Evolutionary conservation across 2,888 invertebrate species (phyloP).

Genomic region (Zhengitettix transpicula): DNA sequence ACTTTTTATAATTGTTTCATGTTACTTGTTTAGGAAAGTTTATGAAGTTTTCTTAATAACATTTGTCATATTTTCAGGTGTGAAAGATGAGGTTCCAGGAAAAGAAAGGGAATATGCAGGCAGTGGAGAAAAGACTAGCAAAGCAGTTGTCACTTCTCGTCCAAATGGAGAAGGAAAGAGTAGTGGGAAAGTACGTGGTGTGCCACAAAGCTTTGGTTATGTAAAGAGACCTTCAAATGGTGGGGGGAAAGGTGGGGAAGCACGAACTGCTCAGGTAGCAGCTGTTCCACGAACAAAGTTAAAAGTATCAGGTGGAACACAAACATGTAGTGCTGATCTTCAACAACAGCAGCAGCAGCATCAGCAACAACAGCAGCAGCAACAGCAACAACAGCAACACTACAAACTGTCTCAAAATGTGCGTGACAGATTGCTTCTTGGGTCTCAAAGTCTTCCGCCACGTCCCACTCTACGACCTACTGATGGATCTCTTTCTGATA

Average conservation of each 20-base stretch:
- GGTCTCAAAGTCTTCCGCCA: constrained; percentile 54
- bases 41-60: too few species aligned
- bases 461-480: constrained; percentile 11
- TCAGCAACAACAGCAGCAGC: constrained; percentile 5
- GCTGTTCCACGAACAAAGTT: constrained; percentile 66
- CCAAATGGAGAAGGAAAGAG: constrained; percentile 8
- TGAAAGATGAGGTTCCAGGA: constrained; percentile 16
- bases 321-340: constrained; percentile 65
- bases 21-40: too few species aligned
- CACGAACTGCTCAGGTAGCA: constrained; percentile 64
- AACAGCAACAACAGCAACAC: constrained; percentile 20
- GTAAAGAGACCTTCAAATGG: constrained; percentile 41
- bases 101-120: constrained; percentile 12
- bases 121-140: constrained; percentile 5
- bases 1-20: too few species aligned
- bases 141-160: constrained; percentile 7
- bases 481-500: constrained; percentile 65
- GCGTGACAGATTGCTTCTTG: constrained; percentile 62
- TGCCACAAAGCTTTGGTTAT: constrained; percentile 72
- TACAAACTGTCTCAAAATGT: constrained; percentile 77
- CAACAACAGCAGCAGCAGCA: constrained; percentile 17
- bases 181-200: constrained; percentile 46
- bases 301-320: constrained; percentile 80
- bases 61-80: constrained; percentile 5
- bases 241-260: constrained; percentile 26